Evolutionary conservation across 2,113 vertebrate genomes (phyloP).

Genomic region (Glaucomys volans): DNA sequence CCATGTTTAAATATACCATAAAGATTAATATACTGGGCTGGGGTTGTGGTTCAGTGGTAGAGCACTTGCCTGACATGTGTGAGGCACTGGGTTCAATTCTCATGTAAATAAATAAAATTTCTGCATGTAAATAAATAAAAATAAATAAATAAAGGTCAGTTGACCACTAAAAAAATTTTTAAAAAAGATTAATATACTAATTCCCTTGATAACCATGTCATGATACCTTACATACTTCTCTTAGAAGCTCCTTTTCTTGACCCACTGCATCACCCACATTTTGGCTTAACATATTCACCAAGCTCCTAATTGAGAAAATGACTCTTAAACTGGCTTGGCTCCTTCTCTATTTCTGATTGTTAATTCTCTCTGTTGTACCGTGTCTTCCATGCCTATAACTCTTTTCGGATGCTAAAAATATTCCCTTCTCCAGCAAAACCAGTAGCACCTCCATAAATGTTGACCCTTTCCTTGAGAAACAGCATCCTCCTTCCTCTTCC

Average conservation of each 20-base stretch:
- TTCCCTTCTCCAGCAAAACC: constrained; percentile 30
- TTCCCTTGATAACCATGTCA: constrained; percentile 26
- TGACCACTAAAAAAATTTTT: no score
- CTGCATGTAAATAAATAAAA: no score
- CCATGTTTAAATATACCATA: not conserved
- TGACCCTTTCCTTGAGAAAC: not conserved
- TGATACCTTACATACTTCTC: not conserved
- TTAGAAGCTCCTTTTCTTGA: constrained; percentile 44
- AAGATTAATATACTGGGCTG: not conserved
- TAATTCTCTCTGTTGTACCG: not conserved
- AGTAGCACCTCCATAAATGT: not conserved
- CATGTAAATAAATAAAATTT: no score
- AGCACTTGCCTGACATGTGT: no score
- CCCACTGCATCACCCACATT: not conserved
- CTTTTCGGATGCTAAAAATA: not conserved
- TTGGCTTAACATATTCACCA: not conserved
- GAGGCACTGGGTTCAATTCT: no score
- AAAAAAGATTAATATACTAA: not conserved
- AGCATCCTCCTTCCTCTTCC: not conserved
- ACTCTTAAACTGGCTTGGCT: not conserved
- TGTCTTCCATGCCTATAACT: not conserved
- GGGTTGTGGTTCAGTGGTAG: no score
- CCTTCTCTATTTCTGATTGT: not conserved
- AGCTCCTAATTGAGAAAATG: not conserved
- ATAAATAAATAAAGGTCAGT: no score